phyloP scores from a whole-genome alignment of 2,888 invertebrate species.

The Deilephila porcellus region DNA sequence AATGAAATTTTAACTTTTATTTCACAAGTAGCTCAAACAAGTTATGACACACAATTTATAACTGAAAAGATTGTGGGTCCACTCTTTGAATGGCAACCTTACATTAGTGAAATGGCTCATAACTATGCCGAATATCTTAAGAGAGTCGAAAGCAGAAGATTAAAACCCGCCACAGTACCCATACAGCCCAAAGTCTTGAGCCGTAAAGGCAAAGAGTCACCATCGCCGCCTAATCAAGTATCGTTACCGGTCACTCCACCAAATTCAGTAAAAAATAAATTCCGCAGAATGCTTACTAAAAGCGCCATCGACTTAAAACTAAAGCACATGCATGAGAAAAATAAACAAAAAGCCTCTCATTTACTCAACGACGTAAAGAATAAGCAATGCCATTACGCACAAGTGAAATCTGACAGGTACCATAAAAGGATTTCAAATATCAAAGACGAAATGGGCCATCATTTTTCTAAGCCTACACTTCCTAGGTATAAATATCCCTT shows the following conservation, averaged over 20 bases:
- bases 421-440: conserved; percentile 54
- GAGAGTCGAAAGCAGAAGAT: conserved; percentile 61
- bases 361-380: conserved; percentile 65
- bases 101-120: conserved; percentile 72
- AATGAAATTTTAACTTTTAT: conserved; percentile 75
- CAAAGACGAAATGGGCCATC: conserved; percentile 57
- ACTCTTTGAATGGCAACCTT: conserved; percentile 77
- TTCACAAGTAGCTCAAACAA: conserved; percentile 73
- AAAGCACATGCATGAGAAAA: conserved; percentile 63
- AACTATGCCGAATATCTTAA: conserved; percentile 65
- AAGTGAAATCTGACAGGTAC: conserved; percentile 60
- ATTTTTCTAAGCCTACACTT: conserved; percentile 49
- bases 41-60: conserved; percentile 80
- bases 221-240: conserved; percentile 30
- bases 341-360: conserved; percentile 64
- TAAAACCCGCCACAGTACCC: conserved; percentile 67
- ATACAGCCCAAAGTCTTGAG: conserved; percentile 67
- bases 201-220: conserved; percentile 53
- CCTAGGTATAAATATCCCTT: conserved; percentile 43
- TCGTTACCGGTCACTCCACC: conserved; percentile 58
- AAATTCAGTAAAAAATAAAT: conserved; percentile 57
- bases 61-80: conserved; percentile 79
- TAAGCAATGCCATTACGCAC: conserved; percentile 60
- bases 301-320: conserved; percentile 66
- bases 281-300: conserved; percentile 69